Percentiles rank a stretch among this genome's conserved stretches.
These are phyloP conservation scores for Turritopsis dohrnii DNA, from an alignment of 30 jellyfish, hydroid and myxozoan species.

Conservation along the genomic window DNA sequence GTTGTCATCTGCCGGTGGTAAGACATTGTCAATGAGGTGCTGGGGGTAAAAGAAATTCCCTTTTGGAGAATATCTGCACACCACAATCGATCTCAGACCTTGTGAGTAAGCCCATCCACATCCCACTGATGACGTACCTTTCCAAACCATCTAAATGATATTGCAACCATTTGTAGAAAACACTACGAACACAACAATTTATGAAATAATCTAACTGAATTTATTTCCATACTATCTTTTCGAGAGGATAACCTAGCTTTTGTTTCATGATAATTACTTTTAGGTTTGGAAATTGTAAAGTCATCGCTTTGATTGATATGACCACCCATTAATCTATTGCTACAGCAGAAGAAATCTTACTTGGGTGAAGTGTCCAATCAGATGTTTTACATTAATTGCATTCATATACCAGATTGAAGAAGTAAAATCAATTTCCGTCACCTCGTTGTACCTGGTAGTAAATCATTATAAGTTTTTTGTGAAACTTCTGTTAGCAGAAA, in stretches of 20 bases:
- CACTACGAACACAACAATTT: not conserved
- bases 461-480: not conserved
- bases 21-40: not conserved
- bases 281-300: too few relatives aligned
- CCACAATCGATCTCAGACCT: not conserved
- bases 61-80: not conserved
- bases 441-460: not conserved
- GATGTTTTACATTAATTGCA: not conserved
- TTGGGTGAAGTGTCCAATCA: not conserved
- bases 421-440: not conserved
- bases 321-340: not conserved
- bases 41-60: not conserved
- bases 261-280: too few relatives aligned
- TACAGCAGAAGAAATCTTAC: not conserved
- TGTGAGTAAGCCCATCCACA: not conserved
- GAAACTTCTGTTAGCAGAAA: too few relatives aligned
- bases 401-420: not conserved
- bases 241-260: not conserved
- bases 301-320: not conserved
- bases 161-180: not conserved
- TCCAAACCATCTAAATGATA: not conserved
- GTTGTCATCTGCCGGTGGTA: too few relatives aligned
- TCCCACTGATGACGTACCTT: not conserved
- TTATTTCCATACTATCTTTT: not conserved
- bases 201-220: not conserved